Evolutionary conservation across 2,113 vertebrate genomes (phyloP).

Genomic region (Oreochromis spilurus): DNA sequence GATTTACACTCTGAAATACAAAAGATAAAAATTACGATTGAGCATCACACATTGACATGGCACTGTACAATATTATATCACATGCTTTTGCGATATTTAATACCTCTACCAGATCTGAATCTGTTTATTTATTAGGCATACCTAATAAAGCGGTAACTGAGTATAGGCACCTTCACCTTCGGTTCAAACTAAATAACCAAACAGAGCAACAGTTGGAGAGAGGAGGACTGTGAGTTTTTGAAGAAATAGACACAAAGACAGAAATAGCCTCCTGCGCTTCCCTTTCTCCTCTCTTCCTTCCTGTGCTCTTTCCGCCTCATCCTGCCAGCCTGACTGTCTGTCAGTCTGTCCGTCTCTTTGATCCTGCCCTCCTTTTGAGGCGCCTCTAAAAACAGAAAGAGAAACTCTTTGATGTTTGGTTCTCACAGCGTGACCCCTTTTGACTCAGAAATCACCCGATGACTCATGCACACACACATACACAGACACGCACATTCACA

Average conservation of each 20-base stretch:
- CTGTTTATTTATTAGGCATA: not conserved
- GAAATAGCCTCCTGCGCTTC: conserved; percentile 8
- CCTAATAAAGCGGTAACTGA: not conserved
- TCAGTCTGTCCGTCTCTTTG: conserved; percentile 49
- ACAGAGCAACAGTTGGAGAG: not conserved
- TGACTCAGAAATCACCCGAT: conserved; percentile 56
- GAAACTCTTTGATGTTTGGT: conserved; percentile 62
- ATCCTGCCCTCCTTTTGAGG: conserved; percentile 60
- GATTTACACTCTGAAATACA: not conserved
- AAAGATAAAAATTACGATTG: not conserved
- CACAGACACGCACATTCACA: conserved; percentile 2
- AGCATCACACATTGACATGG: not conserved
- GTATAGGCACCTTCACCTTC: not conserved
- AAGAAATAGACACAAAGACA: not conserved
- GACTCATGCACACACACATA: conserved; percentile 28
- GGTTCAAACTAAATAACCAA: not conserved
- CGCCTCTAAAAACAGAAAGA: conserved; percentile 61
- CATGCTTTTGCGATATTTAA: not conserved
- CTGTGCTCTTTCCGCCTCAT: conserved; percentile 19
- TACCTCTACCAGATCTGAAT: not conserved
- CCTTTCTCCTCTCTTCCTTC: conserved; percentile 8
- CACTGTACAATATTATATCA: not conserved
- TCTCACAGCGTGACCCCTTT: conserved; percentile 63
- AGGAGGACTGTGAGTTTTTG: not conserved
- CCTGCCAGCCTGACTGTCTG: conserved; percentile 20